Percentiles rank a stretch among this genome's conserved stretches.
These are phyloP conservation scores for Perca flavescens DNA, from an alignment of 2,113 vertebrate genomes.

Conservation along the genomic window DNA sequence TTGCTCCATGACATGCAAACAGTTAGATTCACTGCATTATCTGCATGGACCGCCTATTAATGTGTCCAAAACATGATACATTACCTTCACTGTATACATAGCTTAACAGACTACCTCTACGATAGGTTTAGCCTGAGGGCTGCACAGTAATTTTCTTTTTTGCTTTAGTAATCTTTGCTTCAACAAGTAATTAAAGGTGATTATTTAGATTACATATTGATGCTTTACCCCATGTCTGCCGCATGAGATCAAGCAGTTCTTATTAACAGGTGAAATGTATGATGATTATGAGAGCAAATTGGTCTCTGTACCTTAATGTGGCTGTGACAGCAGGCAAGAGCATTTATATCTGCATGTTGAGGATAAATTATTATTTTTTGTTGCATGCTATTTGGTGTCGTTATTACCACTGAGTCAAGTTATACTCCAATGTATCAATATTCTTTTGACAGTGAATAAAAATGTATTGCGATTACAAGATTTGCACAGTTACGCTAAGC, in stretches of 20 bases:
- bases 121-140: not conserved
- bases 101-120: not conserved
- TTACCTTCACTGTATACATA: conserved; percentile 4
- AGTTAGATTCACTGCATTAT: not conserved
- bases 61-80: conserved; percentile 27
- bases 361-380: not conserved
- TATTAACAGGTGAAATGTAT: not conserved
- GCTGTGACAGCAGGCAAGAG: not conserved
- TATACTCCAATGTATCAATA: not conserved
- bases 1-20: conserved; percentile 13
- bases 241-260: not conserved
- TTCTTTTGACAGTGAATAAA: not conserved
- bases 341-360: not conserved
- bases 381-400: not conserved
- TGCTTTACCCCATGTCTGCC: not conserved
- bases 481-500: not conserved
- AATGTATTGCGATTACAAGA: not conserved
- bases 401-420: not conserved
- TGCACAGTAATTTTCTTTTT: not conserved
- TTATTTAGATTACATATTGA: not conserved
- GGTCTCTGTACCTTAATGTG: not conserved
- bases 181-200: not conserved
- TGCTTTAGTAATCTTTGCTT: not conserved
- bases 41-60: conserved; percentile 3
- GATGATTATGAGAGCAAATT: not conserved